phyloP scores from a whole-genome alignment of 2,888 invertebrate species.

The Ischnus inquisitorius region DNA sequence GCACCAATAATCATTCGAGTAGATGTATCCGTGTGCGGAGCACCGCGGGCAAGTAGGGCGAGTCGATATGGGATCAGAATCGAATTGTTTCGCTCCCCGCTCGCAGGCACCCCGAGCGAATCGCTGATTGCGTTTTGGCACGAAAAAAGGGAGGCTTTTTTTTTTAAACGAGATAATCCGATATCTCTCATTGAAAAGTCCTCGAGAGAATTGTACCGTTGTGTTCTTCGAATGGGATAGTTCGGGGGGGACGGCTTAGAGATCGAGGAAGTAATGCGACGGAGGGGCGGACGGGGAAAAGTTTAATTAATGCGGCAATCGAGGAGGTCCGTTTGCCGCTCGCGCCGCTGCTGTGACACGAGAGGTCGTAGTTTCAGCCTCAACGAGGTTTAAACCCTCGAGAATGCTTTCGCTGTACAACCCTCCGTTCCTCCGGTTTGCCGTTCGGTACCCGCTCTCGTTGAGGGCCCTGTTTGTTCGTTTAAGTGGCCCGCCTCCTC shows the following conservation, averaged over 20 bases:
- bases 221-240: conserved; percentile 5
- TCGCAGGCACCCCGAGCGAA: background rate
- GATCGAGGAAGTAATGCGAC: conserved; percentile 22
- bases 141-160: background rate
- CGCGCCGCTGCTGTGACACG: conserved; percentile 32
- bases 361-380: conserved; percentile 52
- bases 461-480: conserved; percentile 65
- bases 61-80: conserved; percentile 1
- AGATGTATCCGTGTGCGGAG: background rate
- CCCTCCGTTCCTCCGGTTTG: background rate
- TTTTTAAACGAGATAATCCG: conserved; percentile 13
- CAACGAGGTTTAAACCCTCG: conserved; percentile 46
- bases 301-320: conserved; percentile 61
- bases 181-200: conserved; percentile 52
- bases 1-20: background rate
- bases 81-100: background rate
- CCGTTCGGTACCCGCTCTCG: conserved; percentile 15
- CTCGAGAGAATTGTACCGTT: conserved; percentile 27
- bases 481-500: conserved; percentile 59
- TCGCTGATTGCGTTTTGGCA: background rate
- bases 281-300: conserved; percentile 26
- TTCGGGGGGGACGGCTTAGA: background rate
- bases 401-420: conserved; percentile 32
- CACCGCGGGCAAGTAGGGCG: conserved; percentile 17
- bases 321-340: conserved; percentile 46